Evolutionary conservation across 37 sponge, comb jelly and placozoan species (phyloP), one percentile per base, ranked within the genome.

Genomic region (Geodia barretti): DNA sequence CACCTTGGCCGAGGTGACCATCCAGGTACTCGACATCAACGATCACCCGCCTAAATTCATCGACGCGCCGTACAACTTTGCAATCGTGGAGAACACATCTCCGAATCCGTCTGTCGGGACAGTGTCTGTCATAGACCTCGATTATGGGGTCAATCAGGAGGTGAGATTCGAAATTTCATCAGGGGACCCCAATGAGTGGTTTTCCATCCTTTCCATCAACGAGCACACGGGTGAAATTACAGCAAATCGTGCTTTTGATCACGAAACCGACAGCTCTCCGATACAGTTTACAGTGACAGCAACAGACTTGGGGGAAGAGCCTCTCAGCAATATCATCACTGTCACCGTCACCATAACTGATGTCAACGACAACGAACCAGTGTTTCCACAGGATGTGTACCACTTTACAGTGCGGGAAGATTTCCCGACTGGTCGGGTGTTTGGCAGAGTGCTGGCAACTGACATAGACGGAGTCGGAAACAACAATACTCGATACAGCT

Each of bases 41-140:
- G 94, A 94, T 58, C 66, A 94, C 39, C 37, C 76, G 20, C 94
- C 94, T 26, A 30, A 70, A 39, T 94, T 94, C 66, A 20, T 76
- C 5, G 29, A 33, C 2, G 14, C 17, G 0, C 61, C 78, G 14
- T 94, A 87, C 60, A 41, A 38, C 0, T 89, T 89, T 34, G 24
- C 60, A 0, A 64, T 90, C 2, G 0, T 17, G 8, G 92, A 92
- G 64, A 30, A 75, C 0, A 34, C 33, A 8, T 36, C 63, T 1
- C 25, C 65, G 0, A 30, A 14, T 2, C 36, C 64, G 1, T 31
- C 42, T 25, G 88, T 92, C 0, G 84, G 73, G 11, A 39, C 32
- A 1, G 78, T 88, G 32, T 11, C 30, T 0, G 88, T 85, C 23
- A 25, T 20, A 2, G 81, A 81, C 31, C 11, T 38, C 20, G 93